phyloP scores from a whole-genome alignment of 2,797 vertebrate species.

The Phoxinus dragarum region DNA sequence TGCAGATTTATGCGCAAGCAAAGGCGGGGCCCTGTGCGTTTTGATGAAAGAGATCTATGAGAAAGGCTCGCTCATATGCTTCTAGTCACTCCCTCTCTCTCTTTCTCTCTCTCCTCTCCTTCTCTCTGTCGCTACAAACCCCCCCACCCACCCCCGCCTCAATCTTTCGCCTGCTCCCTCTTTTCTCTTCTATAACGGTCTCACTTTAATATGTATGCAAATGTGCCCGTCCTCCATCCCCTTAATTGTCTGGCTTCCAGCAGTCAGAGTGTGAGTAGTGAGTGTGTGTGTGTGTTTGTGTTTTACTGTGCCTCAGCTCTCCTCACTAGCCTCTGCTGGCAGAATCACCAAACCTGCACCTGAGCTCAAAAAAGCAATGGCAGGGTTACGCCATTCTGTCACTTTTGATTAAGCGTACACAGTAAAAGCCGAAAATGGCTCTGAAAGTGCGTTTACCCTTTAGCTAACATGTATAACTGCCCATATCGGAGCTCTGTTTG shows the following conservation, averaged over 20 bases:
- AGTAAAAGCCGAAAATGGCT: constrained; percentile 48
- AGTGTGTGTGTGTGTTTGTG: constrained; percentile 65
- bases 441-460: constrained; percentile 49
- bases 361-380: constrained; percentile 26
- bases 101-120: constrained; percentile 65
- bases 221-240: constrained; percentile 83
- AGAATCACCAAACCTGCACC: constrained; percentile 51
- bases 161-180: constrained; percentile 79
- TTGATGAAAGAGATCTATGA: constrained; percentile 73
- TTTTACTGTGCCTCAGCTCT: constrained; percentile 61
- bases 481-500: constrained; percentile 21
- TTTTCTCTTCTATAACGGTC: constrained; percentile 86
- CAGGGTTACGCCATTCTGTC: constrained; percentile 42
- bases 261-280: constrained; percentile 75
- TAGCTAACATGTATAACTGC: constrained; percentile 31
- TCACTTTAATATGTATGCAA: constrained; percentile 94
- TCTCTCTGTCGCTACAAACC: constrained; percentile 70
- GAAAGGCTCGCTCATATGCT: constrained; percentile 65
- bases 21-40: constrained; percentile 64
- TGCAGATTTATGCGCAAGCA: constrained; percentile 68
- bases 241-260: constrained; percentile 83
- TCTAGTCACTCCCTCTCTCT: constrained; percentile 73
- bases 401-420: constrained; percentile 55
- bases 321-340: constrained; percentile 55
- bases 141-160: constrained; percentile 68